phyloP scores from a whole-genome alignment of 2,888 invertebrate genomes.

The Pollenia angustigena region DNA sequence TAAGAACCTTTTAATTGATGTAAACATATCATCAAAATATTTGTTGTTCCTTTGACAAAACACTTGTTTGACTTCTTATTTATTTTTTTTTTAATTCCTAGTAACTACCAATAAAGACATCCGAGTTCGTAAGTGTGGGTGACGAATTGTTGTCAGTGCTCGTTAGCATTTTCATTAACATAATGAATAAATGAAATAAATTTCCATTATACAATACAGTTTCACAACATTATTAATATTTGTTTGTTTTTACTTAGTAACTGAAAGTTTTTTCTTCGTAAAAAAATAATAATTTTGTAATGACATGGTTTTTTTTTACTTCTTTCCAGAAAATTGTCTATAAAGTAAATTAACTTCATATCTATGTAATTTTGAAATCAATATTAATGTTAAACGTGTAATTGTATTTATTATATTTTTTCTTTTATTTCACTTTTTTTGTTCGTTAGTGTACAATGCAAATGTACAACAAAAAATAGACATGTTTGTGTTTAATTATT shows the following conservation, averaged over 20 bases:
- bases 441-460: conserved; percentile 45
- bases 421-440: conserved; percentile 10
- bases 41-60: not conserved
- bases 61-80: conserved; percentile 15
- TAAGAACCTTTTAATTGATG: conserved; percentile 4
- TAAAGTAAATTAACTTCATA: conserved; percentile 39
- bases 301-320: conserved; percentile 15
- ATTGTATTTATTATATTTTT: not conserved
- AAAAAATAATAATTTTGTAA: conserved; percentile 1
- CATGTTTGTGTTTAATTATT: conserved; percentile 51
- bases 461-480: not conserved
- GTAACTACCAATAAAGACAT: not conserved
- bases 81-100: conserved; percentile 6
- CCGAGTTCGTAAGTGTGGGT: too few species aligned
- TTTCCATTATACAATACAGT: not conserved
- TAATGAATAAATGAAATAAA: conserved; percentile 10
- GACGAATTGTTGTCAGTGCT: not conserved
- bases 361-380: conserved; percentile 43
- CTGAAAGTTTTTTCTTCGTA: not conserved
- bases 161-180: conserved; percentile 3
- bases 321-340: not conserved
- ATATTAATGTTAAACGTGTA: conserved; percentile 1
- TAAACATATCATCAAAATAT: not conserved
- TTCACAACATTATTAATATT: not conserved
- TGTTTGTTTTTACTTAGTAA: not conserved